These are phyloP conservation scores for Nomada fabriciana DNA, from an alignment of 2,888 invertebrate species.

Conservation along the genomic window DNA sequence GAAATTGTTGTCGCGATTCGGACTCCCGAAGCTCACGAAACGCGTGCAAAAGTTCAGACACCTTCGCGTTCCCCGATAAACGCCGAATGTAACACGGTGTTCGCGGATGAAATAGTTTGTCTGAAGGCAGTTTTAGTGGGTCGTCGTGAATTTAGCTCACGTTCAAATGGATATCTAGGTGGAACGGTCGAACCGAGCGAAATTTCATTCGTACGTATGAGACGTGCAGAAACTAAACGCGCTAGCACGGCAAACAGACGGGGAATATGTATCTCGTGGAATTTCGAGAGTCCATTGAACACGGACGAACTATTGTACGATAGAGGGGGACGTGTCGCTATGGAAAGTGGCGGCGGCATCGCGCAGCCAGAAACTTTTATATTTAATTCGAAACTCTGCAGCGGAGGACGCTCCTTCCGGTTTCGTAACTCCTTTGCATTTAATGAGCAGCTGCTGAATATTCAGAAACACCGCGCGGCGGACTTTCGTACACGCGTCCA, in stretches of 20 bases:
- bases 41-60: neutral
- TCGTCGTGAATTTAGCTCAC: neutral
- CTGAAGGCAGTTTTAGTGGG: neutral
- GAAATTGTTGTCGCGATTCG: neutral
- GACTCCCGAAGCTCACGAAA: neutral
- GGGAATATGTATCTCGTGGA: neutral
- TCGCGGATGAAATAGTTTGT: neutral
- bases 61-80: too few relatives aligned
- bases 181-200: neutral
- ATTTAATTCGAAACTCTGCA: constrained; percentile 46
- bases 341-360: constrained; percentile 39
- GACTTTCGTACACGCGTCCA: neutral
- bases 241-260: neutral
- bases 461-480: constrained; percentile 48
- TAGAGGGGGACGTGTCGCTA: neutral
- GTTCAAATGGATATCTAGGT: neutral
- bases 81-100: neutral
- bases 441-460: constrained; percentile 58
- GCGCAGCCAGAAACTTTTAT: constrained; percentile 49
- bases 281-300: constrained; percentile 32
- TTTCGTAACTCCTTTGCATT: constrained; percentile 59
- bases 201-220: neutral
- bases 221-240: neutral
- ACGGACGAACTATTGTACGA: constrained; percentile 12
- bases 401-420: constrained; percentile 44